Conservation (phyloP, 1,140 invertebrate genomes). For the Drusus annulatus region DNA sequence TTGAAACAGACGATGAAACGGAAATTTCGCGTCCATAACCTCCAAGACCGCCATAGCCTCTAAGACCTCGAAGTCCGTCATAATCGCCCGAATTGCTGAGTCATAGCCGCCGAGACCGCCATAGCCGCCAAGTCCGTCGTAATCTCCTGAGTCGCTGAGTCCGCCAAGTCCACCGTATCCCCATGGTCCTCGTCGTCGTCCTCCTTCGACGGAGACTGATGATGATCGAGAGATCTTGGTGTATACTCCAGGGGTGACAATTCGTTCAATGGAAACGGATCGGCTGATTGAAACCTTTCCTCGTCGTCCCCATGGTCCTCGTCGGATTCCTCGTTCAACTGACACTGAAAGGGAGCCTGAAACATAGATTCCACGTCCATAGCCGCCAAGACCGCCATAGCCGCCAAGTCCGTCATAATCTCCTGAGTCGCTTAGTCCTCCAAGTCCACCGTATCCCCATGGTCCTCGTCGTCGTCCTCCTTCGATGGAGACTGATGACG, state of each 20-base stretch:
- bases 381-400: neutral
- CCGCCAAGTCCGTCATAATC: neutral
- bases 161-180: neutral
- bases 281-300: neutral
- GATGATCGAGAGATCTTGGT: conserved; percentile 37
- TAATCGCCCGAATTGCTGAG: no score
- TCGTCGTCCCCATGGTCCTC: conserved; percentile 27
- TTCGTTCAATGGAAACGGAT: conserved; percentile 46
- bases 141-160: no score
- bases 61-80: no score
- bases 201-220: conserved; percentile 22
- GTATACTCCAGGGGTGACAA: conserved; percentile 16
- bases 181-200: neutral
- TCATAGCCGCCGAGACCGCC: no score
- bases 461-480: neutral
- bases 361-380: neutral
- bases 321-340: neutral
- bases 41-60: no score
- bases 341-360: neutral
- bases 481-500: conserved; percentile 22
- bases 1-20: neutral
- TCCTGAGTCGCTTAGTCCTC: conserved; percentile 14
- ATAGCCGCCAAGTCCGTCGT: no score
- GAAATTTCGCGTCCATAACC: no score
- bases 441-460: neutral